Evolutionary conservation across 2,888 invertebrate species (phyloP).

Genomic region (Dasypogon diadema): DNA sequence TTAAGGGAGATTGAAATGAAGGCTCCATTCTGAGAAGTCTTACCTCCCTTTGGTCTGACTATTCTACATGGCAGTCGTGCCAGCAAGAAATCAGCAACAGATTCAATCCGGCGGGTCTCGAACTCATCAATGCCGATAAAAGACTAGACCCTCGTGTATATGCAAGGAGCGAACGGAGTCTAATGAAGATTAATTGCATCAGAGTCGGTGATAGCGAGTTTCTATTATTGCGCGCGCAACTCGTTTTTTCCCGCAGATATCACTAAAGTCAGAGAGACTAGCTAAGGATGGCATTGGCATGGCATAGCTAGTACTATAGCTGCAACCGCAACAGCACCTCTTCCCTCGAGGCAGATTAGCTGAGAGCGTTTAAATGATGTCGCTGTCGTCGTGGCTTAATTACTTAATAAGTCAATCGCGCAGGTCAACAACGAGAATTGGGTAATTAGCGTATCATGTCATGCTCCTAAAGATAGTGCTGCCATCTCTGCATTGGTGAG

Average conservation of each 20-base stretch:
- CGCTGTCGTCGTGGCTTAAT: conserved; percentile 54
- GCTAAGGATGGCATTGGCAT: too few relatives aligned
- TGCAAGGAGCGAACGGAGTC: conserved; percentile 56
- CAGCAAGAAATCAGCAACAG: conserved; percentile 42
- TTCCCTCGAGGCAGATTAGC: too few relatives aligned
- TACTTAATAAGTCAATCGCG: conserved; percentile 57
- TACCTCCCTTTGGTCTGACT: neutral
- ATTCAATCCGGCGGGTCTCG: conserved; percentile 43
- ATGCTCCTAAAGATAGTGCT: conserved; percentile 48
- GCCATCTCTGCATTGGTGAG: conserved; percentile 28
- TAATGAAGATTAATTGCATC: conserved; percentile 69
- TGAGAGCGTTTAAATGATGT: conserved; percentile 51
- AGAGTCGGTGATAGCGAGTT: conserved; percentile 43
- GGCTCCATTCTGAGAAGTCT: neutral
- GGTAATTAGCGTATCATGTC: conserved; percentile 52
- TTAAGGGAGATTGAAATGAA: conserved; percentile 34
- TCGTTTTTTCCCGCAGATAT: conserved; percentile 17
- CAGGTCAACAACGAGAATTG: conserved; percentile 57
- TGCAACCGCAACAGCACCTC: too few relatives aligned
- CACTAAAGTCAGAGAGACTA: neutral
- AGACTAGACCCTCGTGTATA: neutral
- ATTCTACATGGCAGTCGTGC: conserved; percentile 47
- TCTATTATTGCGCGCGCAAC: conserved; percentile 49
- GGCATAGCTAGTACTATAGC: too few relatives aligned
- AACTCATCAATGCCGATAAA: conserved; percentile 31